Conservation (phyloP, 2,113 vertebrate genomes). For the Melospiza georgiana region DNA sequence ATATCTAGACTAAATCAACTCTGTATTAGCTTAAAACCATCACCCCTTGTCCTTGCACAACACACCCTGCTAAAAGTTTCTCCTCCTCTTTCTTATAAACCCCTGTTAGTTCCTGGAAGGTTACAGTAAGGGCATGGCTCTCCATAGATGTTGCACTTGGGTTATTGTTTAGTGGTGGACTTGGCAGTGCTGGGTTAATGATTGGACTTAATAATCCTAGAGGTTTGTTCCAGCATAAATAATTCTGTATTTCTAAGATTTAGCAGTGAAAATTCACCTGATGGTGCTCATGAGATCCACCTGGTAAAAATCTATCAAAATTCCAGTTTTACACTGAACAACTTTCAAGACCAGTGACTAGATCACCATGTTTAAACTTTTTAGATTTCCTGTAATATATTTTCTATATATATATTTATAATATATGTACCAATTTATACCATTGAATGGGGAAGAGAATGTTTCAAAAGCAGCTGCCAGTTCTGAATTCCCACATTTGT, state of each 20-base stretch:
- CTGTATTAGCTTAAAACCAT: background rate
- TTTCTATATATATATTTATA: background rate
- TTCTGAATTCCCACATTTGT: background rate
- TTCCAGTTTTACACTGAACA: background rate
- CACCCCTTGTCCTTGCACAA: background rate
- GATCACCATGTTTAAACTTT: background rate
- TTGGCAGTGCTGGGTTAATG: background rate
- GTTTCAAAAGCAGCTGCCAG: background rate
- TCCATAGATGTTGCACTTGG: background rate
- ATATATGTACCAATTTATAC: background rate
- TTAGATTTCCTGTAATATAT: background rate
- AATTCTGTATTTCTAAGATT: background rate
- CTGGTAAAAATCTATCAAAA: background rate
- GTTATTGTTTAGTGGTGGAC: background rate
- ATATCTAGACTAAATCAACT: background rate
- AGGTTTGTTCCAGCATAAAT: background rate
- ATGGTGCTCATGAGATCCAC: background rate
- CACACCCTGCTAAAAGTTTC: background rate
- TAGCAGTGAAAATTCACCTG: background rate
- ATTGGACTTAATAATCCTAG: background rate
- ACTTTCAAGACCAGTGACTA: background rate
- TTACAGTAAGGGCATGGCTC: background rate
- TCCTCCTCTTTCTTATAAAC: background rate
- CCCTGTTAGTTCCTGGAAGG: background rate
- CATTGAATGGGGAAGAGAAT: rapidly evolving